Evolutionary conservation across 2,888 invertebrate genomes (phyloP).

Genomic region (Eulithis testata): DNA sequence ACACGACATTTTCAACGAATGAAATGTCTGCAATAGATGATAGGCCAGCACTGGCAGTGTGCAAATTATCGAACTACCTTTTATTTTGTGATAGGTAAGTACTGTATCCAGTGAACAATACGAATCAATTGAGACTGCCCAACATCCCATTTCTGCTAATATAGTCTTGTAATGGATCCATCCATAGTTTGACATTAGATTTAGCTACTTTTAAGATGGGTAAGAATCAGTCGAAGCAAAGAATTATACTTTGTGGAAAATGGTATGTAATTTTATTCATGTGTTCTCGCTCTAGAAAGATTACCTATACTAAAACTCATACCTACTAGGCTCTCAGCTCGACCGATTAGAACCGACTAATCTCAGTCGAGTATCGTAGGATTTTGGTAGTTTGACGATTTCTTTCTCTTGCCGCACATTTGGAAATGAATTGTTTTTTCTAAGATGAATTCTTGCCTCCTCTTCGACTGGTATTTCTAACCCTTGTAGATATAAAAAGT

Average conservation of each 20-base stretch:
- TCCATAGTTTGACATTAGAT: constrained; percentile 71
- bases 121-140: constrained; percentile 63
- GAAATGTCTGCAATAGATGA: not conserved
- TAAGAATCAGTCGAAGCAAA: constrained; percentile 10
- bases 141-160: constrained; percentile 63
- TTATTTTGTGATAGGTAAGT: constrained; percentile 61
- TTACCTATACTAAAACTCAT: too few species aligned
- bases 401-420: not conserved
- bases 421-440: too few species aligned
- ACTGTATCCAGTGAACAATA: constrained; percentile 71
- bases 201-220: constrained; percentile 54
- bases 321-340: too few species aligned
- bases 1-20: not conserved
- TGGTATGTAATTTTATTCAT: too few species aligned
- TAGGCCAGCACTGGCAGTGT: not conserved
- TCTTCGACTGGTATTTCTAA: constrained; percentile 6
- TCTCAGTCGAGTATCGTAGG: not conserved
- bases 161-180: constrained; percentile 71
- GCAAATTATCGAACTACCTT: constrained; percentile 22
- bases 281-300: too few species aligned
- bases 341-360: too few species aligned
- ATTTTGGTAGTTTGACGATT: not conserved
- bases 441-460: not conserved
- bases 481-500: constrained; percentile 52
- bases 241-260: too few species aligned